Evolutionary conservation across 2,888 invertebrate genomes (phyloP).

Genomic region (Heliconius cydno): DNA sequence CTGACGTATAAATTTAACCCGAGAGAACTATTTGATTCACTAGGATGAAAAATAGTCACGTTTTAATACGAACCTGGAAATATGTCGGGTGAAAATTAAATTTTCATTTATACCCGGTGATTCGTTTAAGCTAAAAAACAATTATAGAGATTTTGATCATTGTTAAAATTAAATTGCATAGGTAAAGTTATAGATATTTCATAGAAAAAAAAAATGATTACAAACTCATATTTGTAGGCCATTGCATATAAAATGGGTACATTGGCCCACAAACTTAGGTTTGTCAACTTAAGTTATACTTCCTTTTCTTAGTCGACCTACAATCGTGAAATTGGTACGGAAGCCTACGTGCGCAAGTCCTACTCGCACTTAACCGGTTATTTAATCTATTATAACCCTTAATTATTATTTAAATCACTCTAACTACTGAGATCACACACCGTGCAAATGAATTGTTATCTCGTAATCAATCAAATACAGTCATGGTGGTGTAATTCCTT

Average conservation of each 20-base stretch:
- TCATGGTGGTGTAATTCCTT: neutral
- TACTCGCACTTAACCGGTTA: too few relatives aligned
- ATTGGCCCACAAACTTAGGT: too few relatives aligned
- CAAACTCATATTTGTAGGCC: too few relatives aligned
- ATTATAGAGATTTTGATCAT: conserved; percentile 51
- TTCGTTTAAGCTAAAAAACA: conserved; percentile 50
- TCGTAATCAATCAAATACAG: neutral
- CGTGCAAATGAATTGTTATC: neutral
- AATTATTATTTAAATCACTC: neutral
- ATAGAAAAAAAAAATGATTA: too few relatives aligned
- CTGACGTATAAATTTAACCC: conserved; percentile 36
- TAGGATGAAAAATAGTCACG: conserved; percentile 43
- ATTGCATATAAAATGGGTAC: too few relatives aligned
- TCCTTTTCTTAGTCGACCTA: too few relatives aligned
- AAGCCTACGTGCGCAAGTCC: too few relatives aligned
- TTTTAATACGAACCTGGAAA: conserved; percentile 40
- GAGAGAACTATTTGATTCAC: conserved; percentile 45
- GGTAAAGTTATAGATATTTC: neutral
- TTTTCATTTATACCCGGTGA: conserved; percentile 49
- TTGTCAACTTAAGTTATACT: too few relatives aligned
- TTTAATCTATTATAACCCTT: too few relatives aligned
- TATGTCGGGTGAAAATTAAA: conserved; percentile 44
- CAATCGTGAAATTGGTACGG: too few relatives aligned
- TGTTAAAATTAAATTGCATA: conserved; percentile 33
- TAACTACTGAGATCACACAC: neutral